Conservation (phyloP, 30 jellyfish, hydroid and myxozoan genomes). For the Phacellophora camtschatica region DNA sequence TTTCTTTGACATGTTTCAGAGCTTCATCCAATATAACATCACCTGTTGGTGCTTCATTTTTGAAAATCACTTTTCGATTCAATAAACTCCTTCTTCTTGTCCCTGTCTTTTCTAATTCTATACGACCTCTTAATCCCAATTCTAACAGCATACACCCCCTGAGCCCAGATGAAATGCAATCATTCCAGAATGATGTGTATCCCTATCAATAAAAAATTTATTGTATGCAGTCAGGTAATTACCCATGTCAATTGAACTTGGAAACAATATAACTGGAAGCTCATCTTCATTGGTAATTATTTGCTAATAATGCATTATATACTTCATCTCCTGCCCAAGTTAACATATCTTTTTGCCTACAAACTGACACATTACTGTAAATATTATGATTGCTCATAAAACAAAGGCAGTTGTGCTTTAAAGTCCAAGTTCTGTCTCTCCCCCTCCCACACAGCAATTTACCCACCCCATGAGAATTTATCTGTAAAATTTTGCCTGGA, state of each 20-base stretch:
- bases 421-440: no score
- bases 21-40: conserved; percentile 99
- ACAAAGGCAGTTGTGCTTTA: no score
- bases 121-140: conserved; percentile 94
- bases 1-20: conserved; percentile 76
- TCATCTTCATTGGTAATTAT: no score
- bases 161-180: conserved; percentile 96
- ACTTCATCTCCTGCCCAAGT: no score
- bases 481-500: no score
- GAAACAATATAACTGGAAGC: neutral
- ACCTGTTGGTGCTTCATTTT: conserved; percentile 94
- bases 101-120: conserved; percentile 92
- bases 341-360: no score
- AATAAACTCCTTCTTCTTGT: conserved; percentile 81
- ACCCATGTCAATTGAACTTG: neutral
- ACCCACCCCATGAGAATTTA: no score
- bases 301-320: no score
- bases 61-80: conserved; percentile 81
- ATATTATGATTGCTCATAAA: no score
- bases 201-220: conserved; percentile 66
- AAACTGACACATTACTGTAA: no score
- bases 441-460: no score
- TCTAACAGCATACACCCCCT: conserved; percentile 97
- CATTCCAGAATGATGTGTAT: conserved; percentile 98
- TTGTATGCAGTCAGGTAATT: neutral